Evolutionary conservation across 2,888 invertebrate species (phyloP).

Genomic region (Pocota personata): DNA sequence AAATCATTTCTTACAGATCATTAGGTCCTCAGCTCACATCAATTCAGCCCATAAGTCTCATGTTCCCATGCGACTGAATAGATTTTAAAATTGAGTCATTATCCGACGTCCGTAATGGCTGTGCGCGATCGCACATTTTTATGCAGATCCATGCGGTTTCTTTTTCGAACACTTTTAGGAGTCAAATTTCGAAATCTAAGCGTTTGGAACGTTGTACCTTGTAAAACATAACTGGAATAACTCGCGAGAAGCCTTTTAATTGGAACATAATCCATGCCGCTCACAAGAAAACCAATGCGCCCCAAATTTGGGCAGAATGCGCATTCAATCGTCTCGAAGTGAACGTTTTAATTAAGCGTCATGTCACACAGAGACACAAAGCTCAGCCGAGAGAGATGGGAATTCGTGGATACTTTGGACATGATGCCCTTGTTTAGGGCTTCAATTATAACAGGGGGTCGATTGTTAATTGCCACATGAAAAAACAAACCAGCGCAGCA

Average conservation of each 20-base stretch:
- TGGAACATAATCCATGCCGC: conserved; percentile 40
- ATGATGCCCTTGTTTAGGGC: conserved; percentile 21
- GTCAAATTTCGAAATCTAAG: conserved; percentile 15
- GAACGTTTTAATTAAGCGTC: conserved; percentile 55
- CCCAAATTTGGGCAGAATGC: conserved; percentile 17
- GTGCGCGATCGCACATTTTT: conserved; percentile 52
- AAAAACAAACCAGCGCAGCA: neutral
- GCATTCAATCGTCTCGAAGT: conserved; percentile 20
- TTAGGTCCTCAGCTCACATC: conserved; percentile 24
- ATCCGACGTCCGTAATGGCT: conserved; percentile 30
- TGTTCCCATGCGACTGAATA: conserved; percentile 14
- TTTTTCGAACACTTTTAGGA: neutral
- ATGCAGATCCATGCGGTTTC: conserved; percentile 53
- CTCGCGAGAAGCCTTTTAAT: conserved; percentile 44
- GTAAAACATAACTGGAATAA: conserved; percentile 28
- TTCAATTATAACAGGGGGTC: conserved; percentile 1
- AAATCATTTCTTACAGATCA: conserved; percentile 40
- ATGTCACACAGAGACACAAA: neutral
- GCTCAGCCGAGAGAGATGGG: neutral
- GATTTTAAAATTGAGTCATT: conserved; percentile 65
- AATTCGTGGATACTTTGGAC: conserved; percentile 4
- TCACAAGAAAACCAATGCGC: neutral
- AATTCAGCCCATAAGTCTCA: neutral
- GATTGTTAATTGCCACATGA: neutral
- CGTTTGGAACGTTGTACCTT: conserved; percentile 38